phyloP scores from a whole-genome alignment of 1,140 invertebrate genomes.

The Diabrotica virgifera region DNA sequence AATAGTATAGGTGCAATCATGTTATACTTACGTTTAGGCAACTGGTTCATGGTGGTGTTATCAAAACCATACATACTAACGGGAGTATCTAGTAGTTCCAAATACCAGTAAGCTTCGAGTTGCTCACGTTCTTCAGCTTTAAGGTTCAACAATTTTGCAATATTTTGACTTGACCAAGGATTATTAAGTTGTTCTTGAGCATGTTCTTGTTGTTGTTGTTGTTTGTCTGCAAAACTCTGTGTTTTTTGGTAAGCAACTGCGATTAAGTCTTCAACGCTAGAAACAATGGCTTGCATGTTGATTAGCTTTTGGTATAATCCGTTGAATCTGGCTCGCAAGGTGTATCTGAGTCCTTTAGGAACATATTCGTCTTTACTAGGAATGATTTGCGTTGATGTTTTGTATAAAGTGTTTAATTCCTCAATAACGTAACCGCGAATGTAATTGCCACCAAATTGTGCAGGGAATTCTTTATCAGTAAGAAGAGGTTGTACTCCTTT shows the following conservation, averaged over 20 bases:
- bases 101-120: constrained; percentile 56
- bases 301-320: constrained; percentile 43
- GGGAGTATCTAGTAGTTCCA: constrained; percentile 19
- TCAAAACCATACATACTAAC: constrained; percentile 50
- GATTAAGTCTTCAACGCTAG: constrained; percentile 52
- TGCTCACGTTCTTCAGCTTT: constrained; percentile 52
- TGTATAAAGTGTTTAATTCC: constrained; percentile 50
- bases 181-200: constrained; percentile 34
- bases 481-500: constrained; percentile 54
- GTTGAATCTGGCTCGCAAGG: constrained; percentile 45
- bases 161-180: constrained; percentile 50
- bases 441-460: constrained; percentile 52
- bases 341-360: constrained; percentile 51
- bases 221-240: constrained; percentile 21
- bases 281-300: constrained; percentile 46
- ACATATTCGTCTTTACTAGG: constrained; percentile 56
- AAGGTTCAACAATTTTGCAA: constrained; percentile 58
- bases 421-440: constrained; percentile 46
- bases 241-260: constrained; percentile 44
- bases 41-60: constrained; percentile 52
- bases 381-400: constrained; percentile 47
- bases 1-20: no score
- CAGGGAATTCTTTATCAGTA: constrained; percentile 53
- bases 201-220: constrained; percentile 29
- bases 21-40: constrained; percentile 23